phyloP scores from a whole-genome alignment of 1,140 invertebrate genomes.

The Lepidotrigona ventralis region DNA sequence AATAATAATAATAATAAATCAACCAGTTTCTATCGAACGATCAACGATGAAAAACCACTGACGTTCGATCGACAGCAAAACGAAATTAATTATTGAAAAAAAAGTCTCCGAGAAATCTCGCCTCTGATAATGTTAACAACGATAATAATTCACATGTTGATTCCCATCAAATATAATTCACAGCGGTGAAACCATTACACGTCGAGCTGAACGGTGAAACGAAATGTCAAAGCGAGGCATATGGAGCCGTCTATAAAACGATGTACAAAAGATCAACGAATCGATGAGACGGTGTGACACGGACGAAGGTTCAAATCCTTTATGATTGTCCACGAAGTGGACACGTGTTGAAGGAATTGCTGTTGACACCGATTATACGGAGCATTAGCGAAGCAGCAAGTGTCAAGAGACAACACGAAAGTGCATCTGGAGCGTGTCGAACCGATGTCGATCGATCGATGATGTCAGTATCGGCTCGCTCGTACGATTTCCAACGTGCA shows the following conservation, averaged over 20 bases:
- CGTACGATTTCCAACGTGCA: not conserved
- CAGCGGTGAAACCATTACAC: not conserved
- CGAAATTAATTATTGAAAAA: too few species aligned
- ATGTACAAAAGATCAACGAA: not conserved
- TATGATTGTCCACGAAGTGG: constrained; percentile 33
- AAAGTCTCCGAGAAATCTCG: too few species aligned
- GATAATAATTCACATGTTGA: too few species aligned
- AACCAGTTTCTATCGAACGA: too few species aligned
- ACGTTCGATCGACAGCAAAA: too few species aligned
- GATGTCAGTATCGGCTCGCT: constrained; percentile 12
- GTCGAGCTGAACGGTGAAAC: too few species aligned
- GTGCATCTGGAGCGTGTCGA: constrained; percentile 6
- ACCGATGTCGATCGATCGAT: constrained; percentile 2
- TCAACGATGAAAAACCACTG: too few species aligned
- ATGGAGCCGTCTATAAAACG: not conserved
- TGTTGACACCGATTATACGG: constrained; percentile 41
- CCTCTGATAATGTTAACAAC: too few species aligned
- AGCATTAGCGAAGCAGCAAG: constrained; percentile 25
- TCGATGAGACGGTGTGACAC: not conserved
- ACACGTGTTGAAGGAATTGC: constrained; percentile 32
- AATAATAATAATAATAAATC: too few species aligned
- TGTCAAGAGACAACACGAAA: constrained; percentile 39
- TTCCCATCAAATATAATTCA: not conserved
- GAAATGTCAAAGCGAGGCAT: not conserved
- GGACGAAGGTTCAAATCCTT: not conserved